These are phyloP conservation scores for Linhomoeus sp. DNA, from an alignment of 2,888 invertebrate species.

Conservation along the genomic window DNA sequence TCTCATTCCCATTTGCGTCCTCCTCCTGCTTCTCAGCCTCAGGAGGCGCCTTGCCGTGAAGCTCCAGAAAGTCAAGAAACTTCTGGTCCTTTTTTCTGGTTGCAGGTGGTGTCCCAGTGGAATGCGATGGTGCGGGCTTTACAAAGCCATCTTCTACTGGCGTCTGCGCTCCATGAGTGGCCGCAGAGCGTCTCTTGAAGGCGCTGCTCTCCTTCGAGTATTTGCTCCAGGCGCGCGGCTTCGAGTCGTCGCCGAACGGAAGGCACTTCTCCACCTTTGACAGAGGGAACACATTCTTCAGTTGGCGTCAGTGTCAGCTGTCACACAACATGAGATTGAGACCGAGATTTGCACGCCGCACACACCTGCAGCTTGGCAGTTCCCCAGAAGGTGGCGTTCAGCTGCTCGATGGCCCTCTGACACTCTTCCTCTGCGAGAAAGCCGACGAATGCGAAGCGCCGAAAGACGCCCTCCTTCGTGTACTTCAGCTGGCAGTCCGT, in stretches of 20 bases:
- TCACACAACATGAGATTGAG: too few species aligned
- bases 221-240: constrained; percentile 81
- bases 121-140: constrained; percentile 1
- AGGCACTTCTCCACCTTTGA: constrained; percentile 39
- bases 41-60: constrained; percentile 42
- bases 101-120: too few species aligned
- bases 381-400: constrained; percentile 63
- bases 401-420: constrained; percentile 49
- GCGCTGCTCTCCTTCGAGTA: constrained; percentile 80
- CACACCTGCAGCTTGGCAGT: constrained; percentile 51
- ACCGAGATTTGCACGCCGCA: too few species aligned
- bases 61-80: constrained; percentile 68
- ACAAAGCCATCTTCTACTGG: constrained; percentile 19
- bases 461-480: constrained; percentile 67
- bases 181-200: too few species aligned
- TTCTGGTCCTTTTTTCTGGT: constrained; percentile 50
- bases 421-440: constrained; percentile 63
- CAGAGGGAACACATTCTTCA: neutral
- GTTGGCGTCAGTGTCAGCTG: too few species aligned
- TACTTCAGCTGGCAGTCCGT: constrained; percentile 86
- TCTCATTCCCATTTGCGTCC: too few species aligned
- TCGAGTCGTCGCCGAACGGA: constrained; percentile 36
- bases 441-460: constrained; percentile 81
- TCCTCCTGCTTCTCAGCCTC: too few species aligned
- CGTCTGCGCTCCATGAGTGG: too few species aligned